A percentile compares a stretch with the other conserved stretches of the same genome.
Evolutionary conservation across 64 coral and sea anemone genomes (phyloP).

Genomic region (Catalaphyllia jardinei): DNA sequence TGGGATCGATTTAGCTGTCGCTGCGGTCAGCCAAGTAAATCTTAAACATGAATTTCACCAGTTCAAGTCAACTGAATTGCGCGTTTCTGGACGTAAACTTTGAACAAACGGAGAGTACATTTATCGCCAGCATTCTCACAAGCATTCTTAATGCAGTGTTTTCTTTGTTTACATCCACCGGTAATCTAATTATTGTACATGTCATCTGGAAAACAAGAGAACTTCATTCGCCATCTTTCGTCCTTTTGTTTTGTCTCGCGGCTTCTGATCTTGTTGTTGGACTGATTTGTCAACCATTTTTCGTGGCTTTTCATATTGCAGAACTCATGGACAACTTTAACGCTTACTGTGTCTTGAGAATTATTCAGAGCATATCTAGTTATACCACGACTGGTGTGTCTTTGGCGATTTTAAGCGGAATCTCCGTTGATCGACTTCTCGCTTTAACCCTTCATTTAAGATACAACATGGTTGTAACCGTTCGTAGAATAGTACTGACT

Average conservation of each 20-base stretch:
- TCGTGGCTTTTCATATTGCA: constrained; percentile 19
- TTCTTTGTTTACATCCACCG: not conserved
- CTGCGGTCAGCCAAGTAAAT: too few relatives aligned
- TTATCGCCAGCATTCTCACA: constrained; percentile 32
- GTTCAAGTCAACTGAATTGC: not conserved
- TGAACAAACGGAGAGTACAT: constrained; percentile 5
- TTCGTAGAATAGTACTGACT: not conserved
- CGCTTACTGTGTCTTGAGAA: constrained; percentile 27
- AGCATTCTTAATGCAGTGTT: not conserved
- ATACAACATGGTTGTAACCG: not conserved
- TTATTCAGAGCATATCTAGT: not conserved
- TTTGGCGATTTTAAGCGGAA: not conserved
- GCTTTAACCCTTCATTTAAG: constrained; percentile 2
- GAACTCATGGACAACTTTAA: constrained; percentile 9
- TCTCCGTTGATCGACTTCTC: not conserved
- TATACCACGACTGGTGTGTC: not conserved
- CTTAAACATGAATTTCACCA: not conserved
- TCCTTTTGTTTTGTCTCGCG: not conserved
- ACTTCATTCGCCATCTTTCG: not conserved
- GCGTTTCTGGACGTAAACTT: constrained; percentile 33
- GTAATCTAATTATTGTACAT: not conserved
- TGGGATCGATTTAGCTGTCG: too few relatives aligned
- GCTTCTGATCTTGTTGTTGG: constrained; percentile 39
- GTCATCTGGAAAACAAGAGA: not conserved
- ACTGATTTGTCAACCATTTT: constrained; percentile 30